Evolutionary conservation across 2,888 invertebrate genomes (phyloP).

Genomic region (Eilema griseolum): DNA sequence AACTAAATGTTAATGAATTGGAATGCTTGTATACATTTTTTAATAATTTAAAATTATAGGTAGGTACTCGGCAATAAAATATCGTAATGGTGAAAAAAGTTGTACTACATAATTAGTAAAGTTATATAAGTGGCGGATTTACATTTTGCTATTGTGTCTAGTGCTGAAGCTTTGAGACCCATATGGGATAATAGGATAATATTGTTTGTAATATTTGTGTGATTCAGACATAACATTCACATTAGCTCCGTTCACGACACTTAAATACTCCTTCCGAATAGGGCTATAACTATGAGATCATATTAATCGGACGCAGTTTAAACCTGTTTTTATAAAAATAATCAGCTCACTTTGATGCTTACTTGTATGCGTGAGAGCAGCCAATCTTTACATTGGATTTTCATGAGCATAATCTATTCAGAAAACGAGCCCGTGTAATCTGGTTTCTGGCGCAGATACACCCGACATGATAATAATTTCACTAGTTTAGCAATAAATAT

Average conservation of each 20-base stretch:
- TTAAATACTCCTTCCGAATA: too few species aligned
- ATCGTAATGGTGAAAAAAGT: neutral
- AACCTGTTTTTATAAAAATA: neutral
- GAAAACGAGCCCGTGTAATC: conserved; percentile 1
- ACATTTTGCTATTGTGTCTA: neutral
- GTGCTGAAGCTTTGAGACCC: neutral
- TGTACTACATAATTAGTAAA: neutral
- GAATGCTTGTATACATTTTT: neutral
- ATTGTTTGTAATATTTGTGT: neutral
- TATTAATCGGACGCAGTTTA: too few species aligned
- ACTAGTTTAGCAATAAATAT: conserved; percentile 9
- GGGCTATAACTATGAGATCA: too few species aligned
- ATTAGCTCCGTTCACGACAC: neutral
- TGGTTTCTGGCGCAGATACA: conserved; percentile 2
- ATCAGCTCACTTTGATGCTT: neutral
- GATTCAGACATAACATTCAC: neutral
- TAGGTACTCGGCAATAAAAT: neutral
- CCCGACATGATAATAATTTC: conserved; percentile 17
- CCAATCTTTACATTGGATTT: neutral
- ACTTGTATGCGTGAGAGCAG: neutral
- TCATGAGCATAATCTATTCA: conserved; percentile 21
- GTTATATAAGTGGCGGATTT: neutral
- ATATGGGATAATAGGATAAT: neutral
- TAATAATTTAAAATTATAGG: neutral
- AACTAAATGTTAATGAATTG: too few species aligned